Base-by-base conservation (phyloP, 1,140 invertebrate species). In the Pogonomyrmex barbatus region DNA sequence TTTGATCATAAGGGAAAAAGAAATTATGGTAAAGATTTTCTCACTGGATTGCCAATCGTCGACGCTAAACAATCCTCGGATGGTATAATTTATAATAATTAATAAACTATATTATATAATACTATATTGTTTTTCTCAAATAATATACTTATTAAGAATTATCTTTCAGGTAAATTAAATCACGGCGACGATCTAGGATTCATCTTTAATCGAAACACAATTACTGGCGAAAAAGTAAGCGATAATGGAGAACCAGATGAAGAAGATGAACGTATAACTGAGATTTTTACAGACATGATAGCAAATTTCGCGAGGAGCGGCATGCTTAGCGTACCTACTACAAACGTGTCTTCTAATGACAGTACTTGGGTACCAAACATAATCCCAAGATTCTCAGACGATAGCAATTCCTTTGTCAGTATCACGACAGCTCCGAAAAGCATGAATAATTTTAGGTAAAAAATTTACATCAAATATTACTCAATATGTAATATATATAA, bases 101-200 rank as follows among this genome's bases (percentile, higher is more conserved):
- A 2, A 65, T 65, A 36, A 85, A 52, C 42, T 47, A 17, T 12
- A 63, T 52, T 1, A 36, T 4, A 47, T 24, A 24, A 24, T 24
- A 24, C 24, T 45, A n/a, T 0, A 30, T 30, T 33, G 24, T 36
- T 50, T 12, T 30, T 9, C 39, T 17, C n/a, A 45, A 5, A 24
- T 24, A 56, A 54, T 33, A 85, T 76, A 14, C 24, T 24, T 24
- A 65, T 56, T 56, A 63, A 36, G 45, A 60, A 67, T 45, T 70
- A 70, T 90, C 92, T 68, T 65, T 68, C 90, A 93, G 96, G 89
- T 71, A 93, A 92, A 10, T 95, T 96, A 1, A 94, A 95, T 10
- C 96, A 97, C 90, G 97, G 97, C 1, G 97, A 97, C 89, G 97
- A 97, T 89, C 91, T 97, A 6, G 96, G 96, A 42, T 97, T 97